Conservation (phyloP, 1,140 invertebrate species). For the Meloidogyne hapla region DNA sequence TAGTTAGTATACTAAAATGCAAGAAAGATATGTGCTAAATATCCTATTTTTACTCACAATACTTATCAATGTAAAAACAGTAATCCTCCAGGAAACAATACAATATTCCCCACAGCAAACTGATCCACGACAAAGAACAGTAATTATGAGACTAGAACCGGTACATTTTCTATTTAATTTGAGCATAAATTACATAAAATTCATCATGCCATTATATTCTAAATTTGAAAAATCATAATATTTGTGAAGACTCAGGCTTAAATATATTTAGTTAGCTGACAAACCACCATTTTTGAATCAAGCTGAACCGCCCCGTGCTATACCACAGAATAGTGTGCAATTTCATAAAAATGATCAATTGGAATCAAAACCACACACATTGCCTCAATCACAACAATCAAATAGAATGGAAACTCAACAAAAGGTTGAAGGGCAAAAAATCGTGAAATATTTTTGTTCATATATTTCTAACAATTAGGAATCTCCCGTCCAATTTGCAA, state of each 20-base stretch:
- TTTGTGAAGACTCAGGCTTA: too few species aligned
- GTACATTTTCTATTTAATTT: too few species aligned
- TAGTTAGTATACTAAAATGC: neutral
- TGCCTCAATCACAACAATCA: neutral
- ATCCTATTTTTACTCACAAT: neutral
- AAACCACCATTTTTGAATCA: conserved; percentile 41
- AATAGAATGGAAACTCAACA: neutral
- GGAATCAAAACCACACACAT: neutral
- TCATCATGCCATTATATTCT: too few species aligned
- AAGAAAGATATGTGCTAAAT: neutral
- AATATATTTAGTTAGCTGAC: conserved; percentile 22
- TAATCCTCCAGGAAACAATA: neutral
- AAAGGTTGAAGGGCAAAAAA: neutral
- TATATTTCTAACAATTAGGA: neutral
- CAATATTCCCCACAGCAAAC: conserved; percentile 7
- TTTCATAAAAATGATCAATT: neutral
- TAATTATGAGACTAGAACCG: conserved; percentile 47
- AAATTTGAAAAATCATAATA: too few species aligned
- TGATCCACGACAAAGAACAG: conserved; percentile 43
- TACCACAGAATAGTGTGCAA: conserved; percentile 21
- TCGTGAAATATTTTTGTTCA: too few species aligned
- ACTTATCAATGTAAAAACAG: neutral
- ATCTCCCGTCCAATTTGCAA: neutral
- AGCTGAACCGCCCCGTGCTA: conserved; percentile 46
- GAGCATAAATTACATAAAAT: too few species aligned